Evolutionary conservation across 2,797 vertebrate species (phyloP), one percentile per base, ranked within the genome.

Genomic region (Leptatherina wallacei): DNA sequence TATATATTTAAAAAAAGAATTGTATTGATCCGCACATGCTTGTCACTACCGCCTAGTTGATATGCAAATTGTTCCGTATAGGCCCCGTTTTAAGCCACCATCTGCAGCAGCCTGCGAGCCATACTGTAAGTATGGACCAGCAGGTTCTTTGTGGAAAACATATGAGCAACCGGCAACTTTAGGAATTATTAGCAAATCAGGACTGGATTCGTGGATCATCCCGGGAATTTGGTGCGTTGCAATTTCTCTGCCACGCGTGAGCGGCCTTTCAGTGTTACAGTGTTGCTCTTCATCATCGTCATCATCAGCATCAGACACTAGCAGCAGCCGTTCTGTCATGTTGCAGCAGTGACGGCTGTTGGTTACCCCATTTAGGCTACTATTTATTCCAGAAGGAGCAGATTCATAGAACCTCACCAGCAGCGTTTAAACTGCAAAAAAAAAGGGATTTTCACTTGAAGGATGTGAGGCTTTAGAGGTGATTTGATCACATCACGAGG

Each of bases 41-140:
- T 27, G 64, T 51, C 69, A 55, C 61, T 27, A 65, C 66, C 75
- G 47, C 63, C 80, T 38, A 77, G 69, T 69, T 84, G 75, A 58
- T 82, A 83, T 83, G 83, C 81, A 87, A 85, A 88, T 44, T 73
- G 75, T 76, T 11, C 22, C 78, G 70, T 67, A 65, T 4, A 78
- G 81, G 20, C 65, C 67, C 69, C 68, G 58, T 71, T 78, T 62
- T 29, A 56, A 83, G 49, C 55, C 71, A 69, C 84, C 82, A 84
- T 83, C 82, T 82, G 85, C 82, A 84, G 87, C 35, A 42, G 73
- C 69, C 54, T 64, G 68, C 20, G 38, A 83, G 61, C 85, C 73
- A 83, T 65, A 69, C 40, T 42, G 40, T 4, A 42, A 80, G 80
- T 80, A 20, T 72, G 83, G 86, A 78, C 67, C 82, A 85, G 80